A percentile compares a stretch with the other conserved stretches of the same genome.
These are phyloP conservation scores for Pachyuromys duprasi DNA, from an alignment of 2,797 vertebrate species.

Conservation along the genomic window DNA sequence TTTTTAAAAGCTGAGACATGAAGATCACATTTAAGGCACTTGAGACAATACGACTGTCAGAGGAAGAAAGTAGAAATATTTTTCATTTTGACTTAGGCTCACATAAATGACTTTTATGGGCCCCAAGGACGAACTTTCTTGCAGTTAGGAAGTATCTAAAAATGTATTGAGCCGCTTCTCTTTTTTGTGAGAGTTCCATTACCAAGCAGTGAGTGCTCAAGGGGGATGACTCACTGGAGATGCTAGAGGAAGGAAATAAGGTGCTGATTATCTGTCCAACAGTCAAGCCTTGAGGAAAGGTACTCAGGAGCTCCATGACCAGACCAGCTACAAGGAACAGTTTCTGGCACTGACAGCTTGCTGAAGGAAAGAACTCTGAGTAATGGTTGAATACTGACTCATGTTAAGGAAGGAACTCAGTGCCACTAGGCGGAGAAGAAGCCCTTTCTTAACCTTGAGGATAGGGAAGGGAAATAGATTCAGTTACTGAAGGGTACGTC, in stretches of 20 bases:
- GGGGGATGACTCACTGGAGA: not conserved
- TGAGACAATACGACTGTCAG: not conserved
- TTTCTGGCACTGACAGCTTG: not conserved
- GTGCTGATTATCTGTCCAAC: not conserved
- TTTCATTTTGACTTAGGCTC: conserved; percentile 20
- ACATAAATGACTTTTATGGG: not conserved
- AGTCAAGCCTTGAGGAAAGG: not conserved
- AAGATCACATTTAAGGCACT: not conserved
- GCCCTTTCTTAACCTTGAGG: not conserved
- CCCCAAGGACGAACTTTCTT: conserved; percentile 11
- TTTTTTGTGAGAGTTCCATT: not conserved
- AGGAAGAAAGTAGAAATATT: not conserved
- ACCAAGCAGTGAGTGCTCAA: not conserved
- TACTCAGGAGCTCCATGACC: not conserved
- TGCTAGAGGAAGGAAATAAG: not conserved
- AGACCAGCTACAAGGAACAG: not conserved
- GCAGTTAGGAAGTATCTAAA: conserved; percentile 15
- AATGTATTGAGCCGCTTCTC: not conserved
- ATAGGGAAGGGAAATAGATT: not conserved
- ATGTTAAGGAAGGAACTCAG: not conserved
- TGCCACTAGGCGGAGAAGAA: not conserved
- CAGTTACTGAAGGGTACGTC: not conserved
- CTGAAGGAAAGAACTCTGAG: not conserved
- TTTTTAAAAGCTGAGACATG: not conserved
- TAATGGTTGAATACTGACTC: not conserved